Evolutionary conservation across 2,113 vertebrate genomes (phyloP).

Genomic region (Osmerus eperlanus): DNA sequence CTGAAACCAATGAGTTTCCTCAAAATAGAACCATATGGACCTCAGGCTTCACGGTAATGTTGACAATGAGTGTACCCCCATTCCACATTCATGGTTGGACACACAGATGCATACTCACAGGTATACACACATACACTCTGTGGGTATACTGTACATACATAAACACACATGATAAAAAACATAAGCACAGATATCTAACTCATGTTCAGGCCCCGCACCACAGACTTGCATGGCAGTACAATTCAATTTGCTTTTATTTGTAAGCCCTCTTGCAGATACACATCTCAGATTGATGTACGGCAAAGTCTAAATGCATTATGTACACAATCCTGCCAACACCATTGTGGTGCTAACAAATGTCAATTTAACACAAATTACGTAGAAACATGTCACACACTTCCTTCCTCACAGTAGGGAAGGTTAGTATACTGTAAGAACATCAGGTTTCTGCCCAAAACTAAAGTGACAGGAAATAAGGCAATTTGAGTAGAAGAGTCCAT

Average conservation of each 20-base stretch:
- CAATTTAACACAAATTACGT: too few species aligned
- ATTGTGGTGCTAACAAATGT: too few species aligned
- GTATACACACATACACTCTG: too few species aligned
- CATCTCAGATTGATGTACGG: too few species aligned
- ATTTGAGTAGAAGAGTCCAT: slow-evolving; percentile 14
- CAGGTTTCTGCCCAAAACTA: background rate
- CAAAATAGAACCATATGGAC: slow-evolving; percentile 85
- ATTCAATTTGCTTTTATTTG: too few species aligned
- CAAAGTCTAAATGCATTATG: too few species aligned
- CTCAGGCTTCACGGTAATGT: slow-evolving; percentile 69
- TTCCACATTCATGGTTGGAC: slow-evolving; percentile 59
- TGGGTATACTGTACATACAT: background rate
- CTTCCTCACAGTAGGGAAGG: too few species aligned
- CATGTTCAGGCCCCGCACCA: background rate
- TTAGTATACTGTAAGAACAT: too few species aligned
- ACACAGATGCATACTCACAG: background rate
- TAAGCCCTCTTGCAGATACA: too few species aligned
- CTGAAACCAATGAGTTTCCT: slow-evolving; percentile 76
- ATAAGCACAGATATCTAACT: slow-evolving; percentile 31
- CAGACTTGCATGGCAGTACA: too few species aligned
- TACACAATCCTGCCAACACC: too few species aligned
- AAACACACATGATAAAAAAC: slow-evolving; percentile 17
- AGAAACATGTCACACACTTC: too few species aligned
- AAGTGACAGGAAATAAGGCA: slow-evolving; percentile 1
- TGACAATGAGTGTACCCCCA: slow-evolving; percentile 64